Percentiles rank a stretch among this genome's conserved stretches.
These are phyloP conservation scores for Phenacoccus solenopsis DNA, from an alignment of 1,140 invertebrate species.

Conservation along the genomic window DNA sequence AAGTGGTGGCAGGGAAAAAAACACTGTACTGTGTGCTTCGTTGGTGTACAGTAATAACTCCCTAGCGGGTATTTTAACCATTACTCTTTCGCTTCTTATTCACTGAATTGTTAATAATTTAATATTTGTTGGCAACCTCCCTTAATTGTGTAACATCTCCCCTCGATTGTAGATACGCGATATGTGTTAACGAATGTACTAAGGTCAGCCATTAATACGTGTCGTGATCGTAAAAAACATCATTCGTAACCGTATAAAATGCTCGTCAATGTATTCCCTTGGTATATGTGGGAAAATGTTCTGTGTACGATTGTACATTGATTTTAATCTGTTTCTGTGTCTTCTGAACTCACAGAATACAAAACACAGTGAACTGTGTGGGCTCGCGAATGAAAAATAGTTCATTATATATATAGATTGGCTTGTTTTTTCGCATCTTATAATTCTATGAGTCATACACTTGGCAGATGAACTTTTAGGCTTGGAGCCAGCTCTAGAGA, in stretches of 20 bases:
- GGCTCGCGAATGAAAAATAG: too few species aligned
- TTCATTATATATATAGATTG: too few species aligned
- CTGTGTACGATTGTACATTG: neutral
- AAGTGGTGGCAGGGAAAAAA: neutral
- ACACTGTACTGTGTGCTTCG: neutral
- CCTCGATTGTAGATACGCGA: neutral
- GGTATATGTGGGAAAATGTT: neutral
- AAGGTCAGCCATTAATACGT: neutral
- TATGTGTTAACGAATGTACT: neutral
- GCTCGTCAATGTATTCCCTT: neutral
- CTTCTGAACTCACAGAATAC: too few species aligned
- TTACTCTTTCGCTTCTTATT: slow-evolving; percentile 14
- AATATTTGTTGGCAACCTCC: slow-evolving; percentile 13
- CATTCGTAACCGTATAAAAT: neutral
- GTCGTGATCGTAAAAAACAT: neutral
- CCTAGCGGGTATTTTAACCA: slow-evolving; percentile 10
- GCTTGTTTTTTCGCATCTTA: too few species aligned
- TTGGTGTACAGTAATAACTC: too few species aligned
- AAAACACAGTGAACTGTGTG: too few species aligned
- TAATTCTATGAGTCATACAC: too few species aligned
- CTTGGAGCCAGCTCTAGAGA: too few species aligned
- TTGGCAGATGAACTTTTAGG: too few species aligned
- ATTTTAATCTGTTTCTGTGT: too few species aligned
- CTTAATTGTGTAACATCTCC: slow-evolving; percentile 12
- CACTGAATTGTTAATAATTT: slow-evolving; percentile 13